Evolutionary conservation across 2,797 vertebrate genomes (phyloP).

Genomic region (Erpetoichthys calabaricus): DNA sequence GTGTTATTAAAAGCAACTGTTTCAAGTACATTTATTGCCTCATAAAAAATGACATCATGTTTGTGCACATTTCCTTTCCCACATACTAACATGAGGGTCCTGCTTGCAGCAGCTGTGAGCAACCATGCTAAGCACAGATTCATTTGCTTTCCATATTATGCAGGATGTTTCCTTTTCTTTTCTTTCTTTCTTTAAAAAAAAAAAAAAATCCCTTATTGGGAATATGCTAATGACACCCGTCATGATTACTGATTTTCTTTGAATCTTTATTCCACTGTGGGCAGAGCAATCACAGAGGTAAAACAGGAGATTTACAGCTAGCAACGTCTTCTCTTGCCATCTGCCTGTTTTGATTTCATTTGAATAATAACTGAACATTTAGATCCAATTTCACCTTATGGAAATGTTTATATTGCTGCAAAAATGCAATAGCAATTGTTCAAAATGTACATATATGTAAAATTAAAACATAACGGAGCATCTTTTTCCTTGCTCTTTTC

Average conservation of each 20-base stretch:
- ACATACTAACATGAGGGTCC: slow-evolving; percentile 51
- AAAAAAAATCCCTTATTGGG: slow-evolving; percentile 71
- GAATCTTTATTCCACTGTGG: slow-evolving; percentile 82
- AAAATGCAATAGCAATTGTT: slow-evolving; percentile 27
- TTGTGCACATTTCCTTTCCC: slow-evolving; percentile 51
- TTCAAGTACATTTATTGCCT: slow-evolving; percentile 32
- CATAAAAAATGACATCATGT: slow-evolving; percentile 51
- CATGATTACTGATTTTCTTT: slow-evolving; percentile 90
- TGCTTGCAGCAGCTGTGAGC: slow-evolving; percentile 59
- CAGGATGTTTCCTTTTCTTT: slow-evolving; percentile 51
- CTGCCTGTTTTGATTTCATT: slow-evolving; percentile 68
- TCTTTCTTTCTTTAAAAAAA: slow-evolving; percentile 33
- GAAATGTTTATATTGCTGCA: slow-evolving; percentile 28
- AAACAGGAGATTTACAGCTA: slow-evolving; percentile 75
- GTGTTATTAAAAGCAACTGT: slow-evolving; percentile 55
- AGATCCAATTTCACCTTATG: slow-evolving; percentile 44
- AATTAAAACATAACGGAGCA: no score
- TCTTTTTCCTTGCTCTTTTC: no score
- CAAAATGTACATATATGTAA: slow-evolving; percentile 3
- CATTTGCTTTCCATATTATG: slow-evolving; percentile 60
- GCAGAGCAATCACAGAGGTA: slow-evolving; percentile 78
- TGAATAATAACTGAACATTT: slow-evolving; percentile 66
- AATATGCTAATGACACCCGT: slow-evolving; percentile 88
- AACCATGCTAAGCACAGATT: slow-evolving; percentile 58
- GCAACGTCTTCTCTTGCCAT: slow-evolving; percentile 66